A percentile compares a stretch with the other conserved stretches of the same genome.
Evolutionary conservation across 2,113 vertebrate genomes (phyloP).

Genomic region (Otus sunia): DNA sequence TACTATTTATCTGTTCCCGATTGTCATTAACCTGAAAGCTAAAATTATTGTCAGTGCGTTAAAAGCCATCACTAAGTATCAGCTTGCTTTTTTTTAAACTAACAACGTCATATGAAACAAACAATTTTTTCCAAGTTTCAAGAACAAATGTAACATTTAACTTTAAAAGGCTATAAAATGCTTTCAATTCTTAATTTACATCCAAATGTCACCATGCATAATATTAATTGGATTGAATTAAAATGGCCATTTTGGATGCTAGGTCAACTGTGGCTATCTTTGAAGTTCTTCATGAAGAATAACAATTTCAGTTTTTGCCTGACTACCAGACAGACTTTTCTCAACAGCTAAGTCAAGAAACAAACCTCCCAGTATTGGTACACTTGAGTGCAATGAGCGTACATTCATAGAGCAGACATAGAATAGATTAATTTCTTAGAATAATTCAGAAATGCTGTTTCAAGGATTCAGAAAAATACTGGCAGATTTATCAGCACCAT

Average conservation of each 20-base stretch:
- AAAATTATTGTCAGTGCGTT: background rate
- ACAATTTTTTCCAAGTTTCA: background rate
- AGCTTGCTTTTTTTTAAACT: background rate
- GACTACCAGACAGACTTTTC: background rate
- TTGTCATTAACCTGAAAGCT: background rate
- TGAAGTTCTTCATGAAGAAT: background rate
- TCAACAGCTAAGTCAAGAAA: background rate
- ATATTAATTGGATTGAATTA: background rate
- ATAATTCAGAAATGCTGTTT: no score
- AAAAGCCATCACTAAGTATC: background rate
- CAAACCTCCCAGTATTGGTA: background rate
- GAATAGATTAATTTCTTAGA: fast-evolving
- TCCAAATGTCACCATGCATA: background rate
- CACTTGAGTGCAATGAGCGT: background rate
- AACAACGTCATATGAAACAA: background rate
- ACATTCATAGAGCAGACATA: background rate
- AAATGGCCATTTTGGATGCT: background rate
- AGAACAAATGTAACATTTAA: background rate
- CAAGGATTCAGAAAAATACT: background rate
- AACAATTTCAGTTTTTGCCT: background rate
- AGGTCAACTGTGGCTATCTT: background rate
- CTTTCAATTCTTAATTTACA: background rate
- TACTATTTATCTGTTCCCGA: background rate
- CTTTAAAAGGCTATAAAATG: background rate
- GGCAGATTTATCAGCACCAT: background rate